A percentile compares a stretch with the other conserved stretches of the same genome.
Evolutionary conservation across 37 sponge, comb jelly and placozoan species (phyloP).

Genomic region (Halisarca cf. caerulea): DNA sequence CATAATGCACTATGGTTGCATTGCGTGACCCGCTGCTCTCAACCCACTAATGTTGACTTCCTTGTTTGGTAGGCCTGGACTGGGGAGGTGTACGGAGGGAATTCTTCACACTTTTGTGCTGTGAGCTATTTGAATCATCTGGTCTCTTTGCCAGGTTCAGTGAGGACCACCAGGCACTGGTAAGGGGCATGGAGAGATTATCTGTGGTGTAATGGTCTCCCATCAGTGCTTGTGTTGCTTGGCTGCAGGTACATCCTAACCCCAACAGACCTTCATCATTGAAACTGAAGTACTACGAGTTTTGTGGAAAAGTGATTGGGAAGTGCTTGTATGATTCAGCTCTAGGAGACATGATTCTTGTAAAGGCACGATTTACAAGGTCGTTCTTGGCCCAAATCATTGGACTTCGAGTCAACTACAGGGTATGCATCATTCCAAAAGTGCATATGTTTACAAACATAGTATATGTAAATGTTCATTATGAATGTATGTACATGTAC

Average conservation of each 20-base stretch:
- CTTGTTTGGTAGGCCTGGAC: conserved; percentile 69
- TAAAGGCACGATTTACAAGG: conserved; percentile 86
- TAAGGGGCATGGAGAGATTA: background rate
- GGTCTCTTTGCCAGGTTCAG: conserved; percentile 69
- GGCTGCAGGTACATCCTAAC: conserved; percentile 72
- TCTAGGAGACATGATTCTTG: conserved; percentile 47
- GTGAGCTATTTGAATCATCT: conserved; percentile 64
- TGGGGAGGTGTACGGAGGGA: conserved; percentile 90
- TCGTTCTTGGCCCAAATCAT: conserved; percentile 93
- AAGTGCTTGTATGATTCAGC: conserved; percentile 92
- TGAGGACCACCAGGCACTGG: conserved; percentile 51
- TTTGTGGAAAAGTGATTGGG: conserved; percentile 88
- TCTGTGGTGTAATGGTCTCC: too few species aligned
- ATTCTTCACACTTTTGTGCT: conserved; percentile 69
- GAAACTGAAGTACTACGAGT: conserved; percentile 65
- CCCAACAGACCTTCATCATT: conserved; percentile 29
- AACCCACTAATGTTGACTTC: background rate
- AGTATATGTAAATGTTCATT: background rate
- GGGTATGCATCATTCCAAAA: conserved; percentile 37
- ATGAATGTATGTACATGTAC: background rate
- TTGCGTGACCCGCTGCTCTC: too few species aligned
- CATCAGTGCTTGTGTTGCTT: background rate
- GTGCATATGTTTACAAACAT: background rate
- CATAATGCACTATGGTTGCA: background rate
- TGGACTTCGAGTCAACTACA: conserved; percentile 81